Evolutionary conservation across 2,888 invertebrate genomes (phyloP), one percentile per base, ranked within the genome.

Genomic region (Syritta pipiens): DNA sequence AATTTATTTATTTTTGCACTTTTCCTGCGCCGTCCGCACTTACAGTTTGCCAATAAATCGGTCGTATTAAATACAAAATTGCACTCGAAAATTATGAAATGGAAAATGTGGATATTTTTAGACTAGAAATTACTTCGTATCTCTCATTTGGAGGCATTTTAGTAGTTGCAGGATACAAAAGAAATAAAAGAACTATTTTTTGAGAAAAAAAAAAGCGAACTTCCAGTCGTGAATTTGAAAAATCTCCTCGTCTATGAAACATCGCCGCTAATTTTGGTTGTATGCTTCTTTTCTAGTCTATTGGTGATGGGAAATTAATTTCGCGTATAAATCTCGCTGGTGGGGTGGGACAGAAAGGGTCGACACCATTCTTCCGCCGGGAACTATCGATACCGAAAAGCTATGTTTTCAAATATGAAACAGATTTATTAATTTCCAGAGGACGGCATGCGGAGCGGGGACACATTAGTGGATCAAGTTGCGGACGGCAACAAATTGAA

Each of bases 51-150:
- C 24, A 14, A 1, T 9, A 37, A 17, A 17, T 17, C 37, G 37
- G 19, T 14, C 37, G 19, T 68, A 75, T 67, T 53, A 48, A 46
- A 68, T 75, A 62, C 75, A 68, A 68, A 59, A 60, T 74, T 74
- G 40, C 51, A 37, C 63, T 19, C 10, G 26, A 65, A n/a, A n/a
- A n/a, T n/a, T n/a, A n/a, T n/a, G 59, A 48, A 32, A 24, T 46
- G 26, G 20, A 48, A 46, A 35, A 6, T 17, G 4, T 51, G 10
- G 44, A 14, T 69, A 69, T 59, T 69, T 60, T 69, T 44, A 51
- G 51, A 42, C 6, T 17, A 17, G 17, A 17, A 7, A 5, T 17
- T 6, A 37, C 37, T 14, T 37, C 7, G 19, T 37, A 2, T 6
- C 1, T 17, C 9, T 3, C 37, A 4, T 3, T n/a, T 4, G 28